Evolutionary conservation across 2,113 vertebrate genomes (phyloP).

Genomic region (Edolisoma coerulescens): DNA sequence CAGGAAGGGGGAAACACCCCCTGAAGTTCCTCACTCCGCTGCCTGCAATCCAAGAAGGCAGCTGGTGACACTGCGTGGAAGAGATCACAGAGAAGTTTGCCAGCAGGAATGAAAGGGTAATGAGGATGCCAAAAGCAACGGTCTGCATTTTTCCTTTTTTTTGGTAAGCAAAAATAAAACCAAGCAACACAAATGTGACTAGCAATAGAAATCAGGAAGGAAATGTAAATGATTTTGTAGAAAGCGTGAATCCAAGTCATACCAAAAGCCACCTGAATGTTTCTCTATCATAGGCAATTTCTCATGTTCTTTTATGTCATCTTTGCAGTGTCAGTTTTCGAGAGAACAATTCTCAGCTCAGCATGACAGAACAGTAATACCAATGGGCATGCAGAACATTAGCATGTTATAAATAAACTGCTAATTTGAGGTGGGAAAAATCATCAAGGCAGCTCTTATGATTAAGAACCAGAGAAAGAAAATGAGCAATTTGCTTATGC

Average conservation of each 20-base stretch:
- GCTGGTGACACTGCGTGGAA: background rate
- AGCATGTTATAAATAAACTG: slow-evolving; percentile 54
- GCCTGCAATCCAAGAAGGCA: background rate
- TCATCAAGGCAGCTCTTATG: slow-evolving; percentile 19
- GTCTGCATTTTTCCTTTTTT: background rate
- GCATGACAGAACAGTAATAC: background rate
- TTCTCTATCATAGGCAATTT: background rate
- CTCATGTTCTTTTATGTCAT: background rate
- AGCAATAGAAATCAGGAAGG: background rate
- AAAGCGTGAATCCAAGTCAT: background rate
- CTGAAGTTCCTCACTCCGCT: background rate
- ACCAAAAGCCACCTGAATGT: slow-evolving; percentile 9
- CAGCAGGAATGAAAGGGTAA: background rate
- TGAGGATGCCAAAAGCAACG: background rate
- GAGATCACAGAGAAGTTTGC: background rate
- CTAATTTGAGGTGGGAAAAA: slow-evolving; percentile 44
- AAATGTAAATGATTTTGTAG: background rate
- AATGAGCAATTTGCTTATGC: slow-evolving; percentile 6
- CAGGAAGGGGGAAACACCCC: background rate
- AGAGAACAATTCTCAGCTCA: slow-evolving; percentile 53
- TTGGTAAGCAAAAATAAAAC: background rate
- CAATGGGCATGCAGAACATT: background rate
- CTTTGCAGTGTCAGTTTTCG: background rate
- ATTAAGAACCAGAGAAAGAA: slow-evolving; percentile 15
- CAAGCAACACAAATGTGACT: background rate